Evolutionary conservation across 2,113 vertebrate species (phyloP), one percentile per base, ranked within the genome.

Genomic region (Columba janthina): DNA sequence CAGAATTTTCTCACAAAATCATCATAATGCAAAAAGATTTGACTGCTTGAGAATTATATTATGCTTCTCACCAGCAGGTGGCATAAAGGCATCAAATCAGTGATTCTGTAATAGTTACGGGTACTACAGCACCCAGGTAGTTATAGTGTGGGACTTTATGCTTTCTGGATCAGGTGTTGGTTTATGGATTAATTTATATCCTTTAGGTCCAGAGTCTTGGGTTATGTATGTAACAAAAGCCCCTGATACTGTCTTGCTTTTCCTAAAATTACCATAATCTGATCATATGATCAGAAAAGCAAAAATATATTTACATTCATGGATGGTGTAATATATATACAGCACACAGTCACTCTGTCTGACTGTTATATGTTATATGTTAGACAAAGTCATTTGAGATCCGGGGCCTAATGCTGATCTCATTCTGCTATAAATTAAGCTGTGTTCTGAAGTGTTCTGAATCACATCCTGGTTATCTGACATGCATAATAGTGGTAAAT

Each of bases 31-130:
- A 60, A 51, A 64, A 74, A 66, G 1, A 31, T 88, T 91, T 85
- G 5, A 66, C 7, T 5, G 36, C 19, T 6, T 50, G 42, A 75
- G 81, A 72, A 28, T 77, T 94, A 20, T 24, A 56, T 90, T 86
- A 86, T 64, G 77, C n/a, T 84, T 77, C 19, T 69, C 73, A 92
- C 46, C 69, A 96, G 65, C 48, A 94, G 80, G 15, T 74, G 84
- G 40, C 79, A 65, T 24, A n/a, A 88, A 90, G 69, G 56, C 42
- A 71, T 25, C 0, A 2, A 57, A 31, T 61, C 60, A 80, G 42
- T 64, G 36, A 17, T 50, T 11, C 26, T 67, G 24, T 51, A 46
- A 24, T 50, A 24, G 6, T 61, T 70, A 25, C 0, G 5, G 15
- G 12, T 73, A 20, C 38, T 46, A 28, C 40, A 42, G 21, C 36